Conservation (phyloP, 2,797 vertebrate genomes). For the Megaceryle alcyon region DNA sequence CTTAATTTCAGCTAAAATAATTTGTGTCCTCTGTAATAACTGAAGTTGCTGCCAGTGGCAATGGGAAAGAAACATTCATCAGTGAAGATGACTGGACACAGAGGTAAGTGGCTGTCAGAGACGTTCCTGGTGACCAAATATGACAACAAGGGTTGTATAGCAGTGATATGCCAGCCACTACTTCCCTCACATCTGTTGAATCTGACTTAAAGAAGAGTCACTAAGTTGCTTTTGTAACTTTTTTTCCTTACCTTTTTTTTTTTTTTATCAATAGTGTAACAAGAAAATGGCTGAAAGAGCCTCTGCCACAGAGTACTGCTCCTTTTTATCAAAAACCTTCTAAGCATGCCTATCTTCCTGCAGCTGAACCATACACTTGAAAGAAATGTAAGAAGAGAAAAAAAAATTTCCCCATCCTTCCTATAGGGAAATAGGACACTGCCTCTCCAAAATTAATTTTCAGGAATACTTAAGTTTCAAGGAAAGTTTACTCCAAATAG, state of each 20-base stretch:
- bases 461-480: neutral
- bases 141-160: neutral
- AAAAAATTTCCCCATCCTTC: neutral
- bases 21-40: neutral
- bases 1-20: neutral
- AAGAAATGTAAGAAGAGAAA: neutral
- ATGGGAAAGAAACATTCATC: neutral
- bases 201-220: neutral
- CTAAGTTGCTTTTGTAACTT: neutral
- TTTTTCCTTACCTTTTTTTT: neutral
- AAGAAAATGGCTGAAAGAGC: neutral
- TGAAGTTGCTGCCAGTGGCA: neutral
- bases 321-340: neutral
- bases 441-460: neutral
- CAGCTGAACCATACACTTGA: neutral
- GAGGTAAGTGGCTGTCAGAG: neutral
- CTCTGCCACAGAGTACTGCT: neutral
- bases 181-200: neutral
- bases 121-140: neutral
- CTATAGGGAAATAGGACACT: neutral
- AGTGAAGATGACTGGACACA: neutral
- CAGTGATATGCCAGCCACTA: neutral
- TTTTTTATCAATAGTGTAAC: neutral
- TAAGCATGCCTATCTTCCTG: neutral
- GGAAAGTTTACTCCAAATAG: neutral